Conservation (phyloP, 2,888 invertebrate genomes). For the Zootermopsis nevadensis region DNA sequence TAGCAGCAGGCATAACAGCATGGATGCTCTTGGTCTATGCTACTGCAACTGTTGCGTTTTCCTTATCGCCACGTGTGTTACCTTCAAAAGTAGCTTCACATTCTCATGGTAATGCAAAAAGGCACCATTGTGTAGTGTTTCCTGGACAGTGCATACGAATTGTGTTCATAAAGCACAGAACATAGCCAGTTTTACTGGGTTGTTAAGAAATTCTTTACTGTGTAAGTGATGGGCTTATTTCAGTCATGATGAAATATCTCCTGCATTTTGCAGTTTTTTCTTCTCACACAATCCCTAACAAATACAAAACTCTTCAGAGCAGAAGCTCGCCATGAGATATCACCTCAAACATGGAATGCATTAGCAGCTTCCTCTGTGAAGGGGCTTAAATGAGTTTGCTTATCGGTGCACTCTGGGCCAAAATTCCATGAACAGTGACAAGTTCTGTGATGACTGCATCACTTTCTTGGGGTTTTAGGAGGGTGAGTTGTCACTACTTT, state of each 20-base stretch:
- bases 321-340: constrained; percentile 20
- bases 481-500: too few relatives aligned
- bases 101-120: neutral
- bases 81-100: neutral
- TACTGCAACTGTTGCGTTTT: too few relatives aligned
- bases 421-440: too few relatives aligned
- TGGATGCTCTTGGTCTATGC: too few relatives aligned
- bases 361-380: neutral
- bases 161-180: neutral
- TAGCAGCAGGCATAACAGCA: too few relatives aligned
- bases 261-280: neutral
- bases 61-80: neutral
- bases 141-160: neutral
- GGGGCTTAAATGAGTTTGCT: constrained; percentile 10
- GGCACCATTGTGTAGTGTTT: too few relatives aligned
- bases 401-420: too few relatives aligned
- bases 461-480: too few relatives aligned
- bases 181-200: neutral
- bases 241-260: too few relatives aligned
- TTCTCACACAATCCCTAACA: neutral
- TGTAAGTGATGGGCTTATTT: neutral
- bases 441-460: too few relatives aligned
- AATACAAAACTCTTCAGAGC: neutral
- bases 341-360: neutral
- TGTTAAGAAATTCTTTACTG: neutral